Evolutionary conservation across 37 sponge, comb jelly and placozoan species (phyloP), one percentile per base, ranked within the genome.

Genomic region (Oscarella lobularis): DNA sequence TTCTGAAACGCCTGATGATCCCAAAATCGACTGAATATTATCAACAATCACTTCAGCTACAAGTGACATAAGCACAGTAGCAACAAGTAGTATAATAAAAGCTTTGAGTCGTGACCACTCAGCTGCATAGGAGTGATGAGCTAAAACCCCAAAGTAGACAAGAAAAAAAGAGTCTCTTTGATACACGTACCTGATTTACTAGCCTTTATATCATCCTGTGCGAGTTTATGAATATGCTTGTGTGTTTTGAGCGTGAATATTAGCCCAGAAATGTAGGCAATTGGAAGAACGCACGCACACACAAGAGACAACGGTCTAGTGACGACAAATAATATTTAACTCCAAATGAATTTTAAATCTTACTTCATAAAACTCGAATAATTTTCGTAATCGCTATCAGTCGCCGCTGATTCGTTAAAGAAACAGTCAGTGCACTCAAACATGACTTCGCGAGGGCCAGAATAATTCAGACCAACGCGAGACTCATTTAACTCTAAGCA

Each of bases 241-340:
- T 78, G 79, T 5, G 79, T 78, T 38, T 78, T 78, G 20, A 78
- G 72, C 14, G 69, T 72, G 72, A 38, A 78, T 4, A 78, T 3
- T 39, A 78, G 35, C 5, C 79, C 79, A 3, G 39, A 34, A 3
- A 78, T 4, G 35, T 78, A 78, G 35, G 79, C 79, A 33, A 78
- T 3, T 20, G 79, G 79, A 4, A 78, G 31, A 33, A 78, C 71
- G 32, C n/a, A 36, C 67, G 71, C 71, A 36, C 79, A 78, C 20
- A 78, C 79, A 78, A 32, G 36, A 3, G 79, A 74, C 77, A 76
- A 76, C 66, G 31, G 40, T 76, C n/a, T 40, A 40, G 60, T 68
- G 40, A 37, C 40, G 55, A 41, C 37, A 48, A 6, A 31, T 69
- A 30, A 69, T 9, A 31, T 69, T 69, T 30, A 30, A 74, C 39